phyloP scores from a whole-genome alignment of 2,113 vertebrate species.

The Lepisosteus osseus region DNA sequence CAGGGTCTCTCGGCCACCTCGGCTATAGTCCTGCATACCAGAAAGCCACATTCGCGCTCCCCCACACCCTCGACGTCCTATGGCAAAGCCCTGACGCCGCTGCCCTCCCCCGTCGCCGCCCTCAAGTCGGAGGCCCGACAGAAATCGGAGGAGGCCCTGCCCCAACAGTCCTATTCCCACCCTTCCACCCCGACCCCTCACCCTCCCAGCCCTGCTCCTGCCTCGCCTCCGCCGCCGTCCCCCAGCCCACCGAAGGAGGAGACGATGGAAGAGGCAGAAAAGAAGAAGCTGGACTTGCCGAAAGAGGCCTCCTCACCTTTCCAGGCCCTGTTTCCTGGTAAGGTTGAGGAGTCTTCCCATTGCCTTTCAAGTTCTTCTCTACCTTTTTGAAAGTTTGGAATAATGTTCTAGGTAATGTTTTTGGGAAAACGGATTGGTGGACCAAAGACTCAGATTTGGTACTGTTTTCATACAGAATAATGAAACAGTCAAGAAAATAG shows the following conservation, averaged over 20 bases:
- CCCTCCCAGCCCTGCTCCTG: conserved; percentile 61
- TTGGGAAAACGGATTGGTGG: too few relatives aligned
- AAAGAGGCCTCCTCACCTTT: conserved; percentile 71
- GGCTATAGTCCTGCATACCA: conserved; percentile 65
- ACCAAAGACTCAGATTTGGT: too few relatives aligned
- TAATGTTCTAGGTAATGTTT: too few relatives aligned
- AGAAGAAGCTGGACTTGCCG: conserved; percentile 69
- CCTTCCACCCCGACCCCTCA: conserved; percentile 75
- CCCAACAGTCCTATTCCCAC: conserved; percentile 74
- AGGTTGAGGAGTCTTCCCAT: conserved; percentile 27
- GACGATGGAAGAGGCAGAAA: conserved; percentile 63
- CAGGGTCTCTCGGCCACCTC: conserved; percentile 59
- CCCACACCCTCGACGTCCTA: conserved; percentile 70
- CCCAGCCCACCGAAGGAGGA: conserved; percentile 81
- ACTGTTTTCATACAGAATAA: too few relatives aligned
- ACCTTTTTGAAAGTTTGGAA: too few relatives aligned
- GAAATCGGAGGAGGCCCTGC: conserved; percentile 74
- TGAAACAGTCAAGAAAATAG: too few relatives aligned
- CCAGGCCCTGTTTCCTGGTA: conserved; percentile 80
- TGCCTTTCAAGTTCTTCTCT: too few relatives aligned
- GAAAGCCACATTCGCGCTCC: conserved; percentile 71
- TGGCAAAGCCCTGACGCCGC: conserved; percentile 68
- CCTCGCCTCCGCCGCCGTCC: conserved; percentile 66
- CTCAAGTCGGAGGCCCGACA: conserved; percentile 84
- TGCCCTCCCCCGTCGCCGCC: conserved; percentile 70